Evolutionary conservation across 2,113 vertebrate genomes (phyloP).

Genomic region (Glaucomys volans): DNA sequence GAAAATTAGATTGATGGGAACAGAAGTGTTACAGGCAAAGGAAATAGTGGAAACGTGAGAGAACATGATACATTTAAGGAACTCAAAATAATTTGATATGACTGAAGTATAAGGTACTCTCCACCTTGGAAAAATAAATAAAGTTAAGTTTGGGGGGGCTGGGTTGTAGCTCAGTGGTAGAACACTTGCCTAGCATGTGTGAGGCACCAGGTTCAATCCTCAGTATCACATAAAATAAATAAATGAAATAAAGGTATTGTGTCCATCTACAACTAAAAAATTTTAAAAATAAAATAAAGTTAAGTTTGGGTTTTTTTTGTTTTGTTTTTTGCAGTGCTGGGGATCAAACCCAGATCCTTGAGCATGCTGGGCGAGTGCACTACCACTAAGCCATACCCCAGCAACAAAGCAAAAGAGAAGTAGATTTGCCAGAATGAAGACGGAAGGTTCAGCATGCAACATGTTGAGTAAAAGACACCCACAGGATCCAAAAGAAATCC

Average conservation of each 20-base stretch:
- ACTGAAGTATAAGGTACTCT: neutral
- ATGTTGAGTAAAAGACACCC: neutral
- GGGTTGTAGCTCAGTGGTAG: no score
- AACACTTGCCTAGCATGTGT: no score
- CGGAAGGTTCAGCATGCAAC: neutral
- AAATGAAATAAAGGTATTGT: no score
- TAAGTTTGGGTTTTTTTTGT: neutral
- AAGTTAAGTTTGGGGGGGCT: neutral
- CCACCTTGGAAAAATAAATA: conserved; percentile 23
- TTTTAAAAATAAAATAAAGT: no score
- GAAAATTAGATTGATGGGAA: neutral
- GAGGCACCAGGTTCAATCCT: no score
- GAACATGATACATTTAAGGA: conserved; percentile 12
- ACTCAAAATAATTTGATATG: conserved; percentile 40
- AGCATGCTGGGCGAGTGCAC: neutral
- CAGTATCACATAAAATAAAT: no score
- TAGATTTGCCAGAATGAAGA: neutral
- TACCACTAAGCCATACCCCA: neutral
- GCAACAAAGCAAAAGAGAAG: neutral
- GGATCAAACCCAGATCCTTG: neutral
- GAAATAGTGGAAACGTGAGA: conserved; percentile 18
- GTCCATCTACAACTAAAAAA: no score
- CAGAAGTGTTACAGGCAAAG: neutral
- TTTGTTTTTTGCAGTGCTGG: neutral
- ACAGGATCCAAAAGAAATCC: neutral